Evolutionary conservation across 2,113 vertebrate species (phyloP), one percentile per base, ranked within the genome.

Genomic region (Percina caprodes): DNA sequence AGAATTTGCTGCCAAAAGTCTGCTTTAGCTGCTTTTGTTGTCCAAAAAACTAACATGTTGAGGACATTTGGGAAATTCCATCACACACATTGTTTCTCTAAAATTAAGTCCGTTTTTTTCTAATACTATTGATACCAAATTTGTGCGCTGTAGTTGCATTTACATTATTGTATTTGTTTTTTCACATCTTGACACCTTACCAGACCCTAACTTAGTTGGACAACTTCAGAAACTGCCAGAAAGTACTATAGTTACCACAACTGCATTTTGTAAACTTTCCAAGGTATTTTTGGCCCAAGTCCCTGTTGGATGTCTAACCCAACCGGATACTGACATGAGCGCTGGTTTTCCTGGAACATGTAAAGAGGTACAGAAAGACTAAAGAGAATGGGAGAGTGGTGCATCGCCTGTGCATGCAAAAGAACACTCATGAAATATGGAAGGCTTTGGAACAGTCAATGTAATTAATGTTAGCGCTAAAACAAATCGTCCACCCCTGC

Each of bases 351-450:
- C 90, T 93, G 91, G 93, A 92, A 92, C 84, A 79, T 21, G 86
- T 90, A 86, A 84, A 92, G 85, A 92, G 91, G 85, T 60, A 12
- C 76, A 16, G 84, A 69, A 78, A 83, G 86, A 93, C 88, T 78
- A 94, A 93, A 93, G 89, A 89, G 91, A 92, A 93, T 93, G 74
- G 86, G 11, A 84, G 77, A 93, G 90, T 80, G 84, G 61, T 9
- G 81, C 80, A 33, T 42, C 33, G 71, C 81, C 67, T 10, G 60
- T n/a, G 35, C 74, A 81, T 89, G 86, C 82, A 83, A 92, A 88
- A 71, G 79, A 89, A 79, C 60, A 19, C 89, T 93, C 92, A 92
- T 94, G 77, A 94, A 94, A 94, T 86, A 93, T 94, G 84, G 84
- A 94, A 21, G 72, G 84, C 86, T 83, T 80, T 88, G 74, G 88